Conservation (phyloP, 2,888 invertebrate species). For the Escarpia spicata region DNA sequence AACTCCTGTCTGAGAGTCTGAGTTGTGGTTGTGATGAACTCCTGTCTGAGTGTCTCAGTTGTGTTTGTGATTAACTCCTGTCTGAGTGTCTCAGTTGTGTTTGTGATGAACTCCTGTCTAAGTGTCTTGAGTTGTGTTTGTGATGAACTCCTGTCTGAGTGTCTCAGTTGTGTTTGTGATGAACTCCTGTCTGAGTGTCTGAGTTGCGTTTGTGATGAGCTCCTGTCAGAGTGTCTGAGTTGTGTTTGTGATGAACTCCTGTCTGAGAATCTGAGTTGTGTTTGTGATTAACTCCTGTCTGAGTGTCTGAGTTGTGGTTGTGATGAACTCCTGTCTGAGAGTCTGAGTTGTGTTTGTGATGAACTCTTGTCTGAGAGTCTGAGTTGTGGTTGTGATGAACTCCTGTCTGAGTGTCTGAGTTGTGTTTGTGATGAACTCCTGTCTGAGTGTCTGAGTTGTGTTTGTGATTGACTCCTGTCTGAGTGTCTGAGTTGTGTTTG, state of each 20-base stretch:
- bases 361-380: too few relatives aligned
- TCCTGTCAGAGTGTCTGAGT: neutral
- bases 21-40: neutral
- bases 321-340: neutral
- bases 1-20: too few relatives aligned
- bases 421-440: neutral
- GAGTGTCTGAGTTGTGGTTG: neutral
- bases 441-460: neutral
- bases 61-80: neutral
- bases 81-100: constrained; percentile 70
- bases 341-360: constrained; percentile 70
- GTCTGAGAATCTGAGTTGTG: neutral
- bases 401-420: neutral
- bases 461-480: neutral
- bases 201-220: constrained; percentile 31
- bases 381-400: neutral
- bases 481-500: neutral
- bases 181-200: too few relatives aligned
- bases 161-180: neutral
- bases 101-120: too few relatives aligned
- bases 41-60: neutral
- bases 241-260: neutral
- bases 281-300: neutral
- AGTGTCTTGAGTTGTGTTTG: neutral
- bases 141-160: neutral